Percentiles rank a stretch among this genome's conserved stretches.
Evolutionary conservation across 2,888 invertebrate genomes (phyloP).

Genomic region (Thalpophila matura): DNA sequence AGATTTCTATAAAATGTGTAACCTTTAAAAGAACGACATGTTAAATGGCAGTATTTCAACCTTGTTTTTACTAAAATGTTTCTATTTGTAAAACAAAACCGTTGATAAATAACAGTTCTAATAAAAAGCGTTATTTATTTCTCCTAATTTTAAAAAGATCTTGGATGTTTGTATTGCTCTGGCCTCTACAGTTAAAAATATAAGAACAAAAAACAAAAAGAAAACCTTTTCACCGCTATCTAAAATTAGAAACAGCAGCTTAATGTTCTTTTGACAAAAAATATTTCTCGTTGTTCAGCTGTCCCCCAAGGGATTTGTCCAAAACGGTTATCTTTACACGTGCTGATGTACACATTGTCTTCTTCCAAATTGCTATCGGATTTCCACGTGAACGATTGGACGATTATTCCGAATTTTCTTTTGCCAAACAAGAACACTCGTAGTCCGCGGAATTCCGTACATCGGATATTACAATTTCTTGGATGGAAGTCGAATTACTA

Average conservation of each 20-base stretch:
- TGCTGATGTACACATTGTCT: slow-evolving; percentile 24
- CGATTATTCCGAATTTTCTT: slow-evolving; percentile 54
- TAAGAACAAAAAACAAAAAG: neutral
- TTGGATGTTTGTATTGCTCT: too few species aligned
- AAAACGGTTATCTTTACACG: slow-evolving; percentile 38
- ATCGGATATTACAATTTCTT: slow-evolving; percentile 44
- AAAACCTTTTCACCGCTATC: neutral
- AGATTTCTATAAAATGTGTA: slow-evolving; percentile 14
- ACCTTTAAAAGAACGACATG: slow-evolving; percentile 6
- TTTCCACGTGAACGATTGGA: slow-evolving; percentile 51
- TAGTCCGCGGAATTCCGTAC: slow-evolving; percentile 11
- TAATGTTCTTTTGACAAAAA: slow-evolving; percentile 4
- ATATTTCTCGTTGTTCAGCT: slow-evolving; percentile 16
- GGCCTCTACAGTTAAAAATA: too few species aligned
- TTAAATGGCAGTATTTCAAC: slow-evolving; percentile 15
- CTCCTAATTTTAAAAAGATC: neutral
- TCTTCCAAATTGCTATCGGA: slow-evolving; percentile 46
- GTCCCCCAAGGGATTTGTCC: slow-evolving; percentile 14
- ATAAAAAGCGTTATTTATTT: neutral
- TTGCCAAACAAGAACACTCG: slow-evolving; percentile 36
- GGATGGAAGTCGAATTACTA: slow-evolving; percentile 48
- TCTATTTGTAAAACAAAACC: neutral
- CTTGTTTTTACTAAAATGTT: slow-evolving; percentile 6
- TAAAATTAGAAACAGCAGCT: neutral
- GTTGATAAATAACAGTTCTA: neutral